A percentile compares a stretch with the other conserved stretches of the same genome.
Conservation (phyloP, 2,113 vertebrate genomes). For the Nyctereutes procyonoides region DNA sequence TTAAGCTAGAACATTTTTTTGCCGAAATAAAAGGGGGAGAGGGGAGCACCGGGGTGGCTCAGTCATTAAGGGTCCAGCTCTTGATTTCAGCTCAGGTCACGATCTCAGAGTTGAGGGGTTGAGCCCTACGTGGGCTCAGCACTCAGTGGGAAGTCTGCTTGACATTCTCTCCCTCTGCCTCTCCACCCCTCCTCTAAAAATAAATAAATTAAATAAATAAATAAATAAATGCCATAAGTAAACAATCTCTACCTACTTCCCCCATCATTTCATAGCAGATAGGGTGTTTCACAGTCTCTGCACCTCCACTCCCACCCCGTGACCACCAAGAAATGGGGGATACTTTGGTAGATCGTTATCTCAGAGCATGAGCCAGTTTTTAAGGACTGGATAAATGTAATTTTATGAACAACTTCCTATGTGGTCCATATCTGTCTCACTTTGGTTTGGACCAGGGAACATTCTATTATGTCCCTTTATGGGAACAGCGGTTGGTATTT, state of each 20-base stretch:
- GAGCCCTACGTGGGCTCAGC: background rate
- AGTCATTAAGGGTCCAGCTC: background rate
- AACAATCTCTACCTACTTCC: background rate
- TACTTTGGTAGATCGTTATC: background rate
- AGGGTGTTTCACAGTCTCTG: background rate
- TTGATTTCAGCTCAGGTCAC: background rate
- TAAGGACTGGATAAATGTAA: background rate
- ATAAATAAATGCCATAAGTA: background rate
- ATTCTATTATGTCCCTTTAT: background rate
- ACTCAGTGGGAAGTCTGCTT: background rate
- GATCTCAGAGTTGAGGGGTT: background rate
- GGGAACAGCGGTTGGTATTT: background rate
- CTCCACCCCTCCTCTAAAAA: background rate
- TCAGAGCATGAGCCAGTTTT: background rate
- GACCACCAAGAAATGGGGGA: background rate
- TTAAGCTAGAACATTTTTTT: conserved; percentile 17
- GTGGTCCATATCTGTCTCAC: background rate
- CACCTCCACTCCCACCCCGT: background rate
- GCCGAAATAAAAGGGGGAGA: background rate
- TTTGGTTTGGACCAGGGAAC: background rate
- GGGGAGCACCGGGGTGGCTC: background rate
- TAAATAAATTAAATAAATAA: background rate
- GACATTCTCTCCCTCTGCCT: background rate
- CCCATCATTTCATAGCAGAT: background rate
- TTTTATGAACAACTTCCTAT: background rate